Conservation (phyloP, 2,113 vertebrate genomes). For the Perccottus glenii region DNA sequence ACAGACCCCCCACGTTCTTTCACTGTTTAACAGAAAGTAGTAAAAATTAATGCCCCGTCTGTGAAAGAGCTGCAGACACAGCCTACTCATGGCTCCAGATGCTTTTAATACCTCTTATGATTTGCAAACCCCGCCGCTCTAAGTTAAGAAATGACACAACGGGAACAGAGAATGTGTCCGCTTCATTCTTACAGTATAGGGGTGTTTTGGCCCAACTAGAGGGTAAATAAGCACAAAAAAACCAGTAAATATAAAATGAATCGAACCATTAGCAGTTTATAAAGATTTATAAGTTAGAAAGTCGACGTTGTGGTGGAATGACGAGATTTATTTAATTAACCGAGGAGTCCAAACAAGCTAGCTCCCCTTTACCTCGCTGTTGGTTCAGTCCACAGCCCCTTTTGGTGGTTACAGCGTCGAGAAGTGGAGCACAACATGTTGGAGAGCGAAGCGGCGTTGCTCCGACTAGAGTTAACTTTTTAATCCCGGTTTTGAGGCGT, state of each 20-base stretch:
- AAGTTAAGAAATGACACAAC: slow-evolving; percentile 72
- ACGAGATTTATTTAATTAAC: neutral
- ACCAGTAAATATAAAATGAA: accelerated
- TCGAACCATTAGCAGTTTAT: accelerated
- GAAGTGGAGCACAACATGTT: slow-evolving; percentile 72
- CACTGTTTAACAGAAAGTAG: neutral
- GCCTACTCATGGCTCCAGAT: slow-evolving; percentile 13
- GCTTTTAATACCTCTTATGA: neutral
- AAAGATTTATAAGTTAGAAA: accelerated
- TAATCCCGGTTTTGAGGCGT: slow-evolving; percentile 59
- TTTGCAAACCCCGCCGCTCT: slow-evolving; percentile 20
- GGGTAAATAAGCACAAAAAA: accelerated
- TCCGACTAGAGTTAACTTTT: slow-evolving; percentile 63
- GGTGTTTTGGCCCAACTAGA: accelerated
- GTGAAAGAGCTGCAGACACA: neutral
- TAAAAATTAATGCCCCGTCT: neutral
- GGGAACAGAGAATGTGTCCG: slow-evolving; percentile 48
- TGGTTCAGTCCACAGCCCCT: slow-evolving; percentile 75
- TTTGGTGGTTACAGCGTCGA: slow-evolving; percentile 59
- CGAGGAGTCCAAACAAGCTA: accelerated
- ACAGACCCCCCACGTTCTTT: neutral
- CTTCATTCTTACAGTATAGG: slow-evolving; percentile 39
- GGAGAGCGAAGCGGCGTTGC: slow-evolving; percentile 29
- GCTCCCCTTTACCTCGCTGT: slow-evolving; percentile 9
- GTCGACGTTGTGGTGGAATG: neutral